Conservation (phyloP, 1,140 invertebrate genomes). For the Littorina saxatilis region DNA sequence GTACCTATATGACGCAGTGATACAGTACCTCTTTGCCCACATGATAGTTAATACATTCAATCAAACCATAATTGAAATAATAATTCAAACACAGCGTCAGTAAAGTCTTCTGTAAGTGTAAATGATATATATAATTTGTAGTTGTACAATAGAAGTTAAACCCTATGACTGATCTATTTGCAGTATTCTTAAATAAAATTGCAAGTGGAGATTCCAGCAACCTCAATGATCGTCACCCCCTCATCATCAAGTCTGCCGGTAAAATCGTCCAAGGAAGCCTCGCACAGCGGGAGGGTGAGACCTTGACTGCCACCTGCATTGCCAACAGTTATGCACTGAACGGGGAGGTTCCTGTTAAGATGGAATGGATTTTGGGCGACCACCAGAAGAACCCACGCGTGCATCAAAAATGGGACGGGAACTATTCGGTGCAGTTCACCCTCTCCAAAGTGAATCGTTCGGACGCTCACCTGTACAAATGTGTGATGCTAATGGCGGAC, state of each 20-base stretch:
- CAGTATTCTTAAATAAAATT: too few relatives aligned
- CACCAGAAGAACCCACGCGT: not conserved
- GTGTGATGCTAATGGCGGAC: slow-evolving; percentile 24
- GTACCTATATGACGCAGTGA: too few relatives aligned
- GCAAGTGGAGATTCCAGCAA: too few relatives aligned
- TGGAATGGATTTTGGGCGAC: slow-evolving; percentile 1
- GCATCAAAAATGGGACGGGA: not conserved
- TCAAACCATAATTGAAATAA: too few relatives aligned
- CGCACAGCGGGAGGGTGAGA: slow-evolving; percentile 19
- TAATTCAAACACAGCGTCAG: too few relatives aligned
- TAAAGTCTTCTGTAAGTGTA: too few relatives aligned
- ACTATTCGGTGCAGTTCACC: slow-evolving; percentile 17
- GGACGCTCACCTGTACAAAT: slow-evolving; percentile 35
- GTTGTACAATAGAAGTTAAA: too few relatives aligned
- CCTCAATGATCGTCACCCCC: not conserved
- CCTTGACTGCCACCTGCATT: not conserved
- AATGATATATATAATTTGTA: too few relatives aligned
- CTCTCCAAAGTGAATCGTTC: slow-evolving; percentile 29
- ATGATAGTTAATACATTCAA: too few relatives aligned
- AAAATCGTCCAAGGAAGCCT: not conserved
- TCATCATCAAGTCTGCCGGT: not conserved
- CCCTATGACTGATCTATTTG: too few relatives aligned
- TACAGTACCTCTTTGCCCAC: too few relatives aligned
- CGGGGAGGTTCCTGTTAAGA: not conserved
- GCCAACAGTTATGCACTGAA: not conserved